Conservation (phyloP, 2,797 vertebrate species). For the Choloepus didactylus region DNA sequence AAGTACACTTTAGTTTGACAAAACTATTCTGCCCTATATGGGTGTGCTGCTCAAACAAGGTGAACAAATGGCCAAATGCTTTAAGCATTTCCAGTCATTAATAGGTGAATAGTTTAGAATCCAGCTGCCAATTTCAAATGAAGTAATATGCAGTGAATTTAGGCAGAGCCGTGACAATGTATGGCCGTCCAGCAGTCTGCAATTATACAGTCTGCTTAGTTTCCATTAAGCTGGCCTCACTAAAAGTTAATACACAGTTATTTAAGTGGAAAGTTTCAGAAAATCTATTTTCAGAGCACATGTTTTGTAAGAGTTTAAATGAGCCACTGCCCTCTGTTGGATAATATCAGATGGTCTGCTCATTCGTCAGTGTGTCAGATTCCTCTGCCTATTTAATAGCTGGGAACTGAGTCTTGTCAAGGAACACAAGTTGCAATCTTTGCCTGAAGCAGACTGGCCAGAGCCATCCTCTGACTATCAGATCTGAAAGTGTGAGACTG, state of each 20-base stretch:
- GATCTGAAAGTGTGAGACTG: background rate
- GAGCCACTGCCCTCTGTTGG: constrained; percentile 25
- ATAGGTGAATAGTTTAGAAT: constrained; percentile 53
- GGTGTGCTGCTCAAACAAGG: constrained; percentile 37
- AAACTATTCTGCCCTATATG: constrained; percentile 2
- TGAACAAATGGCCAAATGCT: constrained; percentile 45
- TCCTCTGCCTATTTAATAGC: background rate
- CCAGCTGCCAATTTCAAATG: constrained; percentile 67
- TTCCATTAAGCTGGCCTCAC: background rate
- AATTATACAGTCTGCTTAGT: constrained; percentile 25
- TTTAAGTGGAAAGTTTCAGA: constrained; percentile 73
- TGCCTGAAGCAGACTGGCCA: background rate
- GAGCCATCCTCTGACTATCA: background rate
- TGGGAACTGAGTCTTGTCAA: background rate
- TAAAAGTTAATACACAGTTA: constrained; percentile 64
- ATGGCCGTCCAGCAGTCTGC: background rate
- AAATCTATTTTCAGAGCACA: constrained; percentile 72
- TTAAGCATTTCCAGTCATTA: constrained; percentile 23
- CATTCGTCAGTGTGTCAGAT: background rate
- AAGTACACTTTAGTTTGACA: constrained; percentile 24
- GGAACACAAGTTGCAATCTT: background rate
- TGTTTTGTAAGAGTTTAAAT: constrained; percentile 42
- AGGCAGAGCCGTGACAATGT: background rate
- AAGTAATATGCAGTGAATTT: constrained; percentile 25
- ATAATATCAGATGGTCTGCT: background rate